phyloP scores from a whole-genome alignment of 2,888 invertebrate genomes.

The Tenthredo notha region DNA sequence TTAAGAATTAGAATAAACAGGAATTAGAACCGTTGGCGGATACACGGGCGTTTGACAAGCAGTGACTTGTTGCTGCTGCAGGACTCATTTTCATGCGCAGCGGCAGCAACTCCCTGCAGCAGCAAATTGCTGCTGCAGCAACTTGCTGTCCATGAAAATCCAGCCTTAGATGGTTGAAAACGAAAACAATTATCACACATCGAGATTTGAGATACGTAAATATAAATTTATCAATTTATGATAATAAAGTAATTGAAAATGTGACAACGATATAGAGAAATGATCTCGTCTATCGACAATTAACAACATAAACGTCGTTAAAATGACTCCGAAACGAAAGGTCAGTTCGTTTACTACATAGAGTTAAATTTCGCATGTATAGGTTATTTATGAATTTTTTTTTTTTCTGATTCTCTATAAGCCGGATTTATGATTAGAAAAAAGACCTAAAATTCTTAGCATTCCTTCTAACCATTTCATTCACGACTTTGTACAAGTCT shows the following conservation, averaged over 20 bases:
- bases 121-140: too few relatives aligned
- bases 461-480: background rate
- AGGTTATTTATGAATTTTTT: background rate
- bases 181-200: background rate
- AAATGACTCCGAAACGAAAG: conserved; percentile 76
- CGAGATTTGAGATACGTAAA: background rate
- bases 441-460: background rate
- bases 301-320: conserved; percentile 32
- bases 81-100: too few relatives aligned
- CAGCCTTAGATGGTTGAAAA: too few relatives aligned
- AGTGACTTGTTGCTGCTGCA: too few relatives aligned
- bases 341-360: conserved; percentile 61
- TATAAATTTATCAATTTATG: background rate
- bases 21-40: too few relatives aligned
- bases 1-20: too few relatives aligned
- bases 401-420: background rate
- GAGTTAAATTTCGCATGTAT: background rate
- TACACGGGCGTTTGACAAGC: too few relatives aligned
- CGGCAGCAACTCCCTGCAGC: too few relatives aligned
- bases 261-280: background rate
- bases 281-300: background rate
- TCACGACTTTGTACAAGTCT: background rate
- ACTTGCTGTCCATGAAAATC: too few relatives aligned
- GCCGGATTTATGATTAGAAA: background rate
- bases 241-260: background rate